These are phyloP conservation scores for Epinephelus lanceolatus DNA, from an alignment of 2,113 vertebrate genomes.

Conservation along the genomic window DNA sequence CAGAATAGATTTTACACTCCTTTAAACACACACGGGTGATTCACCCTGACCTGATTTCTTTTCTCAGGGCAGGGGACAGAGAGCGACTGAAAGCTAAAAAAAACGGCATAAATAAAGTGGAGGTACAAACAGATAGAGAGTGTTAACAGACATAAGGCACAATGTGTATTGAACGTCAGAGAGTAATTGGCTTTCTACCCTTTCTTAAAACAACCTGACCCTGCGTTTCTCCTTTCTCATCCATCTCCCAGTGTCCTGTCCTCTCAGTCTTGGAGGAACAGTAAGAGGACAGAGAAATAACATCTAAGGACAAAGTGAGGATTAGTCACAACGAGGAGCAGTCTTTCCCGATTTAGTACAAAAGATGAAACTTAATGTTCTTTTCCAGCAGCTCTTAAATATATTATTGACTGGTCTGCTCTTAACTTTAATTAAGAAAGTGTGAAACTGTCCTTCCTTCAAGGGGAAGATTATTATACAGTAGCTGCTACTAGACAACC, in stretches of 20 bases:
- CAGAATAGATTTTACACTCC: background rate
- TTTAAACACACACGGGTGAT: conserved; percentile 23
- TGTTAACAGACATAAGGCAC: background rate
- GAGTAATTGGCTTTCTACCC: background rate
- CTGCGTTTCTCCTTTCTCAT: conserved; percentile 2
- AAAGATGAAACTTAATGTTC: background rate
- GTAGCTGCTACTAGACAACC: background rate
- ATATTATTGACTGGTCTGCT: background rate
- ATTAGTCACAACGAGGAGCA: background rate
- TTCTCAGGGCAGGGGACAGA: background rate
- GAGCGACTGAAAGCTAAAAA: background rate
- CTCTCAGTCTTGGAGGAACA: background rate
- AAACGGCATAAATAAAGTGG: background rate
- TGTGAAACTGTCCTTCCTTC: background rate
- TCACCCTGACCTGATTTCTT: conserved; percentile 51
- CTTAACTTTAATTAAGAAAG: background rate
- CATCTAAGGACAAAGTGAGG: background rate
- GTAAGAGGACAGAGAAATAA: background rate
- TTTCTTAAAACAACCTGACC: conserved; percentile 1
- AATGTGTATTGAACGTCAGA: conserved; percentile 1
- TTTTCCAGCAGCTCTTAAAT: background rate
- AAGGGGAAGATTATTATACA: background rate
- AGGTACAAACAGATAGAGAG: background rate
- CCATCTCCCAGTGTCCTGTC: background rate
- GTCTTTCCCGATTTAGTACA: background rate